Conservation (phyloP, 2,113 vertebrate genomes). For the Larimichthys polyactis region DNA sequence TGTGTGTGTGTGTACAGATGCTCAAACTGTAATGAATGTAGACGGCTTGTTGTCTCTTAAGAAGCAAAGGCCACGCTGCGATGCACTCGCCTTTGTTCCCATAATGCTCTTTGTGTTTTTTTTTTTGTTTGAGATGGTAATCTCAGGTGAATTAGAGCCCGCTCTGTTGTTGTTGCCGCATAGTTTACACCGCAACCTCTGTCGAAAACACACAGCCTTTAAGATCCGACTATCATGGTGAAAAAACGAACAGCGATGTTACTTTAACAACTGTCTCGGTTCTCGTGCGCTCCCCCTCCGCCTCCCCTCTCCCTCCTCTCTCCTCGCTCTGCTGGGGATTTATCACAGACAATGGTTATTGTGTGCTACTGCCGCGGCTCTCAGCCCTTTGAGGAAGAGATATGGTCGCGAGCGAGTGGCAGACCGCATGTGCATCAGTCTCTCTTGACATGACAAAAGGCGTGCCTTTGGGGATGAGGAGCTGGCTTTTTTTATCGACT, state of each 20-base stretch:
- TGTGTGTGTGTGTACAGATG: neutral
- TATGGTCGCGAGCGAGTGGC: constrained; percentile 59
- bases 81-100: constrained; percentile 21
- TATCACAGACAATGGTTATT: constrained; percentile 81
- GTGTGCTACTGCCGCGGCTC: constrained; percentile 65
- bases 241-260: constrained; percentile 53
- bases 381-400: constrained; percentile 70
- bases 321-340: constrained; percentile 64
- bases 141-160: constrained; percentile 49
- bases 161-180: constrained; percentile 24
- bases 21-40: constrained; percentile 21
- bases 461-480: constrained; percentile 45
- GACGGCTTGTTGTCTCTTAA: neutral
- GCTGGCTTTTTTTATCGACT: constrained; percentile 56
- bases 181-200: constrained; percentile 6
- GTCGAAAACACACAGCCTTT: constrained; percentile 15
- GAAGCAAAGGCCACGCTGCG: constrained; percentile 13
- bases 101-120: constrained; percentile 31
- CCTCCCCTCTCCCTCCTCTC: too few relatives aligned
- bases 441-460: constrained; percentile 51
- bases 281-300: constrained; percentile 31
- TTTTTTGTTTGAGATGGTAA: constrained; percentile 51
- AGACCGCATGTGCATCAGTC: constrained; percentile 52
- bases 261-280: constrained; percentile 67
- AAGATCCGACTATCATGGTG: constrained; percentile 34